Base-by-base conservation (phyloP, 2,113 vertebrate genomes). In the Delphinapterus leucas region DNA sequence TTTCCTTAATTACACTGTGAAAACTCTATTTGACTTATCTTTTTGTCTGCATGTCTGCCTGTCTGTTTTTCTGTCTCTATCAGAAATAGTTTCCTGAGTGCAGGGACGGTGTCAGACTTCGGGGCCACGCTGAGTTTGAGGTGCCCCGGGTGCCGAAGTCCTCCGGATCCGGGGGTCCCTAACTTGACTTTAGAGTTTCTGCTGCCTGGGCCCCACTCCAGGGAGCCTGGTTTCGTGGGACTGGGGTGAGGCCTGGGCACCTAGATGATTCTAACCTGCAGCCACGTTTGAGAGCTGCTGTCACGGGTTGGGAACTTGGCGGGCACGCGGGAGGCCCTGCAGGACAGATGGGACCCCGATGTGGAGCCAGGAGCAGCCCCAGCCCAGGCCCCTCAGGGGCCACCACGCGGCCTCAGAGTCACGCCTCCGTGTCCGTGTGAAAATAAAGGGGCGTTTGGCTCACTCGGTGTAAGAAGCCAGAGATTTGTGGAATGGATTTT, bases 321-420 rank as follows among this genome's bases (percentile, higher is more conserved):
- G 36, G 85, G 53, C 8, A 13, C 0, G 6, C 3, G 25, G 88
- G 31, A 4, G 67, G 6, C 8, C 5, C 31, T 2, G 3, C 58
- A 60, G 47, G 76, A 68, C 21, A n/a, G 77, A 53, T 33, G 13
- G 36, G 41, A 73, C 23, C 25, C 13, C 5, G 23, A 9, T 0
- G 5, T 47, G 65, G 63, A 70, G 74, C 26, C 28, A n/a, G 41
- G 33, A 21, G 12, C 21, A 31, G 49, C 23, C 1, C 12, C 26
- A 0, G 15, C 38, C 20, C 1, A 20, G 5, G 5, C 23, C 5
- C 5, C 10, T 33, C 5, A 1, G 2, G 15, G 6, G 8, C 65
- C 17, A 26, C 13, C 65, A 36, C 2, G 3, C 0, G n/a, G 77
- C 53, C 58, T 63, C 26, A 9, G 3, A 0, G 3, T 8, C 33